phyloP scores from a whole-genome alignment of 2,113 vertebrate species.

The Melanostigma gelatinosum region DNA sequence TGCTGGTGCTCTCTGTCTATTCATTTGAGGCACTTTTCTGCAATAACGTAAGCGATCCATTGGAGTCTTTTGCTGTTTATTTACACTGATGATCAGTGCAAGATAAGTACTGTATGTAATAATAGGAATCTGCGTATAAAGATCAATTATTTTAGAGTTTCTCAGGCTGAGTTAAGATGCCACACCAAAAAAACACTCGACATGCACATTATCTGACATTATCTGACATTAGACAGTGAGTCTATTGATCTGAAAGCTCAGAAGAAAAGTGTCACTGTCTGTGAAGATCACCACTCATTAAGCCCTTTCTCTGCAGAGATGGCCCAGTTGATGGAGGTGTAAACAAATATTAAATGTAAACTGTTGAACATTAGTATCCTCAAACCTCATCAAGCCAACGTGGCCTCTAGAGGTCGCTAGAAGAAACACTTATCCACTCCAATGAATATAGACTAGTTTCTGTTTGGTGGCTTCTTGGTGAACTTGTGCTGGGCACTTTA shows the following conservation, averaged over 20 bases:
- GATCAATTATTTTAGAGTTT: neutral
- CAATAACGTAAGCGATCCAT: neutral
- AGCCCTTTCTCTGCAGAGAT: neutral
- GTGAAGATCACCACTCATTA: neutral
- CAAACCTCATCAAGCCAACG: neutral
- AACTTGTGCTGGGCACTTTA: neutral
- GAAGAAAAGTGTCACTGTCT: no score
- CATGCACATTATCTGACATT: neutral
- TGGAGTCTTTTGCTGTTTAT: neutral
- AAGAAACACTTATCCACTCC: neutral
- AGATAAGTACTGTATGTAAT: neutral
- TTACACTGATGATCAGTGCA: neutral
- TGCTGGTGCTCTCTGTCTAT: neutral
- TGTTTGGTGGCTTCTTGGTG: neutral
- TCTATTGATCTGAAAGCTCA: neutral
- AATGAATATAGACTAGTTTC: neutral
- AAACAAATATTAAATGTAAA: neutral
- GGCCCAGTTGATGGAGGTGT: neutral
- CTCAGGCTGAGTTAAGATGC: neutral
- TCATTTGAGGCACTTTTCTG: neutral
- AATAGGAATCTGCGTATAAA: neutral
- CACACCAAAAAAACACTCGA: neutral
- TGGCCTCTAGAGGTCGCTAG: slow-evolving; percentile 27
- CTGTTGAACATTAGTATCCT: neutral
- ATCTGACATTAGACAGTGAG: neutral